Percentiles rank a stretch among this genome's conserved stretches.
phyloP scores from a whole-genome alignment of 2,797 vertebrate species.

The Rhadinocentrus ornatus region DNA sequence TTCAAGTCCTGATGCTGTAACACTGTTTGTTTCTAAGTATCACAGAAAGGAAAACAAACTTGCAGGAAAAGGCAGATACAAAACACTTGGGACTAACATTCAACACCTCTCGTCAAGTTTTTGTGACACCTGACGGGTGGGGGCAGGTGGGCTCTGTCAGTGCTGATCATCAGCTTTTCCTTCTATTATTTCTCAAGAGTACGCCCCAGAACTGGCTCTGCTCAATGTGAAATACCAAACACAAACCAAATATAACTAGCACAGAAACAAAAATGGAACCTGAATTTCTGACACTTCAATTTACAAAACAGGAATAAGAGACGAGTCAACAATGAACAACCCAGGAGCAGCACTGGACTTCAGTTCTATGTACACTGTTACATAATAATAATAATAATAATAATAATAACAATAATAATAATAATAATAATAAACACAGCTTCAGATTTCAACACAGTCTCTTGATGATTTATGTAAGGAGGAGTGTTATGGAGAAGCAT shows the following conservation, averaged over 20 bases:
- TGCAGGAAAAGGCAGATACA: slow-evolving; percentile 50
- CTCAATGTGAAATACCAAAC: slow-evolving; percentile 15
- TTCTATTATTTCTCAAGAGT: slow-evolving; percentile 25
- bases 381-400: slow-evolving; percentile 64
- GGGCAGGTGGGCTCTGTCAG: neutral
- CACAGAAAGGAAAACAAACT: slow-evolving; percentile 30
- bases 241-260: slow-evolving; percentile 23
- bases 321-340: slow-evolving; percentile 55
- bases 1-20: slow-evolving; percentile 86
- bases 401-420: slow-evolving; percentile 60
- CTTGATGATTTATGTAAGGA: slow-evolving; percentile 62
- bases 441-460: slow-evolving; percentile 65
- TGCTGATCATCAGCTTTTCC: slow-evolving; percentile 25
- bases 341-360: slow-evolving; percentile 73
- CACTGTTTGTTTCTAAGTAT: slow-evolving; percentile 82
- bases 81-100: slow-evolving; percentile 47
- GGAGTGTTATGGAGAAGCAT: slow-evolving; percentile 67
- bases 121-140: no score
- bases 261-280: slow-evolving; percentile 58
- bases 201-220: slow-evolving; percentile 17
- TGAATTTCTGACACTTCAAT: slow-evolving; percentile 63
- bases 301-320: slow-evolving; percentile 50
- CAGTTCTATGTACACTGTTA: slow-evolving; percentile 73
- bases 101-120: slow-evolving; percentile 21
- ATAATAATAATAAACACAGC: slow-evolving; percentile 66